Base-by-base conservation (phyloP, 2,797 vertebrate genomes). In the Buphagus erythrorhynchus region DNA sequence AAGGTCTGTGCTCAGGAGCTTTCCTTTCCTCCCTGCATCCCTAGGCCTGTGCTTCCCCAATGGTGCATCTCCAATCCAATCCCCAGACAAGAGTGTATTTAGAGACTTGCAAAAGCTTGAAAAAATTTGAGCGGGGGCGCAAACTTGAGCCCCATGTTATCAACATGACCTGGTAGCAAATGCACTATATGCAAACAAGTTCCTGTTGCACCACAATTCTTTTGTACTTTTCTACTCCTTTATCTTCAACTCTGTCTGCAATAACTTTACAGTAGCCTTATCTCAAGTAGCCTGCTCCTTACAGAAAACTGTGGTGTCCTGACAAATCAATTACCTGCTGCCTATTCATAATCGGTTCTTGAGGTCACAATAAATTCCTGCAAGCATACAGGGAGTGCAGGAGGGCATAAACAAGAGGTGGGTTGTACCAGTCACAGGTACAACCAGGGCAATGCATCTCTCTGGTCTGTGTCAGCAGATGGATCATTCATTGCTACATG, bases 331-430 rank as follows among this genome's bases (percentile, higher is more conserved):
- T 84, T 69, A 16, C 71, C 63, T 82, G 63, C 66, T 13, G 16
- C 62, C 40, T 71, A 31, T 29, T 85, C 57, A 25, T 89, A 65
- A 74, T 82, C 65, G 85, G 80, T 74, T 92, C 63, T 74, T 77
- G 71, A 77, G 81, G 73, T 91, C 79, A 77, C 49, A 89, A 13
- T 11, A 87, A 67, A 83, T 3, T 6, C 80, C 71, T 93, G 67
- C 68, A 68, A 58, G 57, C 31, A 51, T 8, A n/a, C 0, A 1
- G 67, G 69, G 82, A 35, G 17, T 2, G 2, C 4, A 33, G 51
- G 55, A 1, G 2, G 59, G 45, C 45, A 45, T 58, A 71, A 94
- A 78, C 29, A 90, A 80, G 63, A 63, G 16, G 15, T 57, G 52
- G 20, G 46, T 69, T 61, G 43, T 43, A 61, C 74, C 26, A 69